phyloP scores from a whole-genome alignment of 2,113 vertebrate species.

The cat (Felis catus) region DNA sequence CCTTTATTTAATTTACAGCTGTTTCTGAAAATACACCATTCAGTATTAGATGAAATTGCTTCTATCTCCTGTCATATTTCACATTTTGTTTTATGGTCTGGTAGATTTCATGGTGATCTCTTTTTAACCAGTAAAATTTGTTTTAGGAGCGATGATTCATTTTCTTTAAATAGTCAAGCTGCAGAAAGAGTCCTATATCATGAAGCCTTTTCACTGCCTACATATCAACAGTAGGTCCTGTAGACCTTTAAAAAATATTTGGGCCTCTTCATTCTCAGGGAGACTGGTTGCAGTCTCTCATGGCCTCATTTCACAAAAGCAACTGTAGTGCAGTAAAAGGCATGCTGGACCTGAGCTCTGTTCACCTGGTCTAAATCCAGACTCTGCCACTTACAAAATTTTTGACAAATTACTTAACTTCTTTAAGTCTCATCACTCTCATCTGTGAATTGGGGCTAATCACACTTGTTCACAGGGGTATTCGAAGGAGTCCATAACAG shows the following conservation, averaged over 20 bases:
- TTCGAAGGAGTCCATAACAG: not conserved
- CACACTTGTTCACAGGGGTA: not conserved
- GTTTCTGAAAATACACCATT: conserved; percentile 48
- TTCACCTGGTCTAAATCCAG: not conserved
- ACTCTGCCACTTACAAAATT: not conserved
- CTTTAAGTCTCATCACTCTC: not conserved
- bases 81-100: conserved; percentile 61
- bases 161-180: conserved; percentile 48
- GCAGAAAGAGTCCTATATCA: not conserved
- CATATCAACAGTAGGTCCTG: not conserved
- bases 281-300: not conserved
- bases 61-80: conserved; percentile 47
- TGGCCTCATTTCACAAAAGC: not conserved
- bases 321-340: not conserved
- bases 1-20: conserved; percentile 64
- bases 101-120: conserved; percentile 55
- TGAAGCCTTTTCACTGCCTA: not conserved
- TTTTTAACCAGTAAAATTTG: conserved; percentile 65
- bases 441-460: not conserved
- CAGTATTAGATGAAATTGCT: conserved; percentile 22
- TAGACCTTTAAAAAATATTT: not conserved
- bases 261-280: not conserved
- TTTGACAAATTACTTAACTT: not conserved
- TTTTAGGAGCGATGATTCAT: conserved; percentile 48
- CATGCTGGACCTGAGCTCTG: not conserved